phyloP scores from a whole-genome alignment of 2,888 invertebrate species.

The Ganaspis brasiliensis region DNA sequence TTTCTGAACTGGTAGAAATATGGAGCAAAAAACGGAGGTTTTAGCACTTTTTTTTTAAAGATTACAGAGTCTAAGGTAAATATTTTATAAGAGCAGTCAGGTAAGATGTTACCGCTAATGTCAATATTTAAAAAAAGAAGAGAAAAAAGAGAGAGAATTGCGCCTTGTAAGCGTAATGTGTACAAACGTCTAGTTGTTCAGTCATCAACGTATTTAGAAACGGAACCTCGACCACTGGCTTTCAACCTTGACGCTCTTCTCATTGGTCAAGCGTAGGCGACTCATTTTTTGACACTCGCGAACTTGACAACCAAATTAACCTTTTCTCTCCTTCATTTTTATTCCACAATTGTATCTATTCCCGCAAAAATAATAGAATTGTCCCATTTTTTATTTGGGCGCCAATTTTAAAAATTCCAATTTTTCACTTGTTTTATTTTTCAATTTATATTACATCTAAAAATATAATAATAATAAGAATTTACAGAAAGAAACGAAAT shows the following conservation, averaged over 20 bases:
- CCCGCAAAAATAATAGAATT: no score
- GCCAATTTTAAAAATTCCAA: neutral
- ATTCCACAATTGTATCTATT: no score
- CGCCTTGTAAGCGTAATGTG: conserved; percentile 25
- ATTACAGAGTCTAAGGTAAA: neutral
- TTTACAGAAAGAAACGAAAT: no score
- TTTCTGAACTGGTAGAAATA: no score
- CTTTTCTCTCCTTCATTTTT: neutral
- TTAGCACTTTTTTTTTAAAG: neutral
- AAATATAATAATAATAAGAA: neutral
- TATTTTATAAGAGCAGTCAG: conserved; percentile 9
- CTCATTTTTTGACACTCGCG: neutral
- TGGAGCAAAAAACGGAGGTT: conserved; percentile 4
- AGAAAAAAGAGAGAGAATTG: no score
- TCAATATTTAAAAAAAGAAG: conserved; percentile 1
- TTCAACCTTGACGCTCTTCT: conserved; percentile 30
- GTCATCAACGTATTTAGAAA: conserved; percentile 72
- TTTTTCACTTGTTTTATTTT: no score
- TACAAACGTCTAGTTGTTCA: conserved; percentile 21
- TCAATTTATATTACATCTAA: neutral
- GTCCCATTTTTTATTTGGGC: neutral
- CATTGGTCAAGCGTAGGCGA: conserved; percentile 10
- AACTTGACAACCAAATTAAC: neutral
- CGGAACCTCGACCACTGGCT: conserved; percentile 36
- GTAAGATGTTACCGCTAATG: neutral